These are phyloP conservation scores for Hylaea fasciaria DNA, from an alignment of 2,888 invertebrate genomes.

Conservation along the genomic window DNA sequence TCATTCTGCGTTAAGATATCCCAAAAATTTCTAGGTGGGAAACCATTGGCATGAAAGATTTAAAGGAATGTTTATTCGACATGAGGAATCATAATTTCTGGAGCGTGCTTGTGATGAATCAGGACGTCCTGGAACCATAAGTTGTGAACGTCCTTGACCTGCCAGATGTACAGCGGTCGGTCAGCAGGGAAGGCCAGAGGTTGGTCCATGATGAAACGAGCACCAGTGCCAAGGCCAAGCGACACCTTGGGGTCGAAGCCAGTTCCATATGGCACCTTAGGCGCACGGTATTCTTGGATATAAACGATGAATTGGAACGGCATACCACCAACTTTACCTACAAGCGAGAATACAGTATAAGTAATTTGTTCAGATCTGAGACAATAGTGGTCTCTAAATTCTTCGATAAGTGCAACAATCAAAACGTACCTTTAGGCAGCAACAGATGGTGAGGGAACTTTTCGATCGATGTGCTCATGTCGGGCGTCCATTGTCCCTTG, in stretches of 20 bases:
- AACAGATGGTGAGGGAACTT: constrained; percentile 86
- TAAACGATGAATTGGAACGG: constrained; percentile 86
- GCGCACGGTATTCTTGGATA: constrained; percentile 80
- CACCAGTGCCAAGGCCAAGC: constrained; percentile 77
- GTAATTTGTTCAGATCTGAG: background rate
- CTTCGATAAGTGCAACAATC: background rate
- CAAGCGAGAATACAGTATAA: constrained; percentile 2
- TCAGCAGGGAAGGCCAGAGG: constrained; percentile 85
- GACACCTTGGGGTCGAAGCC: constrained; percentile 79
- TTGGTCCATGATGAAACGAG: constrained; percentile 73
- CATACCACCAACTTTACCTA: constrained; percentile 82
- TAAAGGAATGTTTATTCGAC: constrained; percentile 41
- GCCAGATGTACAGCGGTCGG: constrained; percentile 75
- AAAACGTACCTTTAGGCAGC: constrained; percentile 85
- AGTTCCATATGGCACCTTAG: constrained; percentile 65
- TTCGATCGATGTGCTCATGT: constrained; percentile 78
- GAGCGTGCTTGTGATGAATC: constrained; percentile 81
- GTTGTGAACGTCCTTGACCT: constrained; percentile 70
- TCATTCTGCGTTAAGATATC: background rate
- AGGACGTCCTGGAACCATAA: constrained; percentile 78
- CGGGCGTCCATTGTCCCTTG: constrained; percentile 76
- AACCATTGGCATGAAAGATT: background rate
- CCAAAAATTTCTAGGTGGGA: background rate
- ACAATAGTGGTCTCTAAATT: too few relatives aligned
- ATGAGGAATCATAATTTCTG: constrained; percentile 63